Percentiles rank a stretch among this genome's conserved stretches.
Conservation (phyloP, 2,113 vertebrate species). For the Centrocercus urophasianus region DNA sequence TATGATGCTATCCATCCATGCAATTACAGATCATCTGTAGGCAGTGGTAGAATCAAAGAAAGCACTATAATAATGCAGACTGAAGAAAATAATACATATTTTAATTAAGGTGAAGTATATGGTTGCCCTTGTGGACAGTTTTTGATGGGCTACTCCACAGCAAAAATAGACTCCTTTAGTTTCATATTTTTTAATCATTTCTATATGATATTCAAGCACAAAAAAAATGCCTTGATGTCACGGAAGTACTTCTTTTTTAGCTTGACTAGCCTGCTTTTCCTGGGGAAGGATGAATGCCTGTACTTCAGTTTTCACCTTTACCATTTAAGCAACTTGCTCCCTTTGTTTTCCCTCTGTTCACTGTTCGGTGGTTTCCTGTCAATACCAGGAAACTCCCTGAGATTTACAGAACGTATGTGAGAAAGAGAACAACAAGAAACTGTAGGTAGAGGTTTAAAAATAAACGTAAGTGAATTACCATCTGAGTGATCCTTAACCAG, state of each 20-base stretch:
- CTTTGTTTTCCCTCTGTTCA: neutral
- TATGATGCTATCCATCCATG: neutral
- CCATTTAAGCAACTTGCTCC: neutral
- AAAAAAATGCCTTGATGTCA: neutral
- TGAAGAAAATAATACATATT: neutral
- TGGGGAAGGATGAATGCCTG: fast-evolving
- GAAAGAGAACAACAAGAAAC: neutral
- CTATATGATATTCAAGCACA: neutral
- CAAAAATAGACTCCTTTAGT: neutral
- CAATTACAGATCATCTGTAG: neutral
- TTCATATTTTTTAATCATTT: neutral
- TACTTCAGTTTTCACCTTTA: neutral
- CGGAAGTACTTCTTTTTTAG: neutral
- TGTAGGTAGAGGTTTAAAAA: neutral
- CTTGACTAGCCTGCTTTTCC: neutral
- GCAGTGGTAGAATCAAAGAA: neutral
- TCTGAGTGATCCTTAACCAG: neutral
- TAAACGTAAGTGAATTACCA: neutral
- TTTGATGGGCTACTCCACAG: neutral
- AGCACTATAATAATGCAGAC: neutral
- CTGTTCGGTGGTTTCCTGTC: neutral
- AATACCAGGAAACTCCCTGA: neutral
- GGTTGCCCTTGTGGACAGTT: neutral
- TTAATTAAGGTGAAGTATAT: neutral
- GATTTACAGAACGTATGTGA: neutral